phyloP scores from a whole-genome alignment of 2,888 invertebrate genomes.

The Andrena fulva region DNA sequence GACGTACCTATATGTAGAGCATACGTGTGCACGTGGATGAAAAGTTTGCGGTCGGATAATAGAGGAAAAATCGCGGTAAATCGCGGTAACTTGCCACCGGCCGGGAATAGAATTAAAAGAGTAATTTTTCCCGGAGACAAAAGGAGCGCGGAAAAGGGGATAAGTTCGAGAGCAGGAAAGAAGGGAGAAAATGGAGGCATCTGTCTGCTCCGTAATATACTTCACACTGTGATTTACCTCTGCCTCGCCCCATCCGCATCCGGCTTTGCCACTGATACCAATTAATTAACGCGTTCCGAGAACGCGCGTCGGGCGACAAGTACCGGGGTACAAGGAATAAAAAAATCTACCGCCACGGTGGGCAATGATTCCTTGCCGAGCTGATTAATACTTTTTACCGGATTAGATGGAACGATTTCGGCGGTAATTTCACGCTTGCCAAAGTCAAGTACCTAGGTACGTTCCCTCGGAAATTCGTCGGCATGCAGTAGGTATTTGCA shows the following conservation, averaged over 20 bases:
- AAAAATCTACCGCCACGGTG: neutral
- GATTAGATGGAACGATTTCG: neutral
- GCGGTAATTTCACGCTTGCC: neutral
- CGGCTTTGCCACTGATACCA: neutral
- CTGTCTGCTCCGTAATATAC: constrained; percentile 21
- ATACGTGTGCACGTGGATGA: neutral
- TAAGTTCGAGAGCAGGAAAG: neutral
- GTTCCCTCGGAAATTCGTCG: neutral
- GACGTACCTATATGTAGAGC: no score
- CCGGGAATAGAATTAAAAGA: neutral
- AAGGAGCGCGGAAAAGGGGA: neutral
- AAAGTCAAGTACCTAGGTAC: neutral
- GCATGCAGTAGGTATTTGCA: constrained; percentile 2
- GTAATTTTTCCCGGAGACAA: neutral
- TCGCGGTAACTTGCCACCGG: neutral
- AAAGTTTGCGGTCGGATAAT: neutral
- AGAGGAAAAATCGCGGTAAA: neutral
- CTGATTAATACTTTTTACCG: neutral
- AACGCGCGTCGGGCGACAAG: neutral
- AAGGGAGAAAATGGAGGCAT: constrained; percentile 15
- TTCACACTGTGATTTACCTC: constrained; percentile 12
- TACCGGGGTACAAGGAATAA: neutral
- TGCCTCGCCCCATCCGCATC: neutral
- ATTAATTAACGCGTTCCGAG: constrained; percentile 27
- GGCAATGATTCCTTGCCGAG: neutral